Evolutionary conservation across 2,888 invertebrate species (phyloP), one percentile per base, ranked within the genome.

Genomic region (Synanthedon tipuliformis): DNA sequence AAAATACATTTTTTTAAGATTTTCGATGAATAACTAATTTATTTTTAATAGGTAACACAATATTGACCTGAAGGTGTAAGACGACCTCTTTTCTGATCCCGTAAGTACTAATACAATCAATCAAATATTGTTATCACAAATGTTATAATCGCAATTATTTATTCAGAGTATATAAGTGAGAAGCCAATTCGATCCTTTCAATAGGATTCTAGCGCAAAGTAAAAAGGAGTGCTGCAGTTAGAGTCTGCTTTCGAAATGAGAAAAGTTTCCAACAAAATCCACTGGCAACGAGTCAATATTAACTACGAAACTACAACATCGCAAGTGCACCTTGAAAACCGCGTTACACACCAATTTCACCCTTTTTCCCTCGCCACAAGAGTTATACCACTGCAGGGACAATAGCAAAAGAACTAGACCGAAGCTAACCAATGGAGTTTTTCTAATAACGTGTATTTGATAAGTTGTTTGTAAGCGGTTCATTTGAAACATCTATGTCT

Each of bases 201-300:
- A 49, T 49, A 49, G 49, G 10, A 23, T 16, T 49, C 49, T 49
- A 49, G 11, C 23, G 23, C 49, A 15, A 16, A 49, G 12, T 3
- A 13, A 16, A 18, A 49, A 16, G 49, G 23, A 49, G 18, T 18
- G 50, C 59, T 18, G 50, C 59, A 59, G 65, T 64, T 63, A 59
- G 62, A 65, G 71, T 64, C 63, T 79, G 74, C 72, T 71, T 78
- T 72, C 78, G 66, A 83, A 85, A 86, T 86, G 86, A 86, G 86
- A 84, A 86, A 86, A 86, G 86, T 86, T 86, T 72, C 62, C 69
- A 78, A 78, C 78, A 75, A 79, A 82, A 78, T 74, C 69, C 71
- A 69, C 65, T 76, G 80, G 78, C 79, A 78, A 78, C 80, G 82
- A 83, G 85, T 84, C 85, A 84, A 85, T 84, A 83, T 82, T 80